Base-by-base conservation (phyloP, 2,113 vertebrate species). In the Proteles cristata region DNA sequence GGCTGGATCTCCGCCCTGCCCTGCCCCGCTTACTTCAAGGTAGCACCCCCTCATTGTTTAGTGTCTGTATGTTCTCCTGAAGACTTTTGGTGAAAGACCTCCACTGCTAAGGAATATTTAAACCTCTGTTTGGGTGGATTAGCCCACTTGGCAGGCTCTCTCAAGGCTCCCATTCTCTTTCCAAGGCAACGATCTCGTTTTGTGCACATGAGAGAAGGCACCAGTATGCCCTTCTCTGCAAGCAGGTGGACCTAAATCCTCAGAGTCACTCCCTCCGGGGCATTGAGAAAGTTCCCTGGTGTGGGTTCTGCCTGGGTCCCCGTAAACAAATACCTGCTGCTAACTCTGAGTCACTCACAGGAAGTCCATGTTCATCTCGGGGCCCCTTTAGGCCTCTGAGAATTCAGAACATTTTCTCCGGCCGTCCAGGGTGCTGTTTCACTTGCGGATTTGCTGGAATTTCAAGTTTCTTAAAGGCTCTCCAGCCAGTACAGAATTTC, bases 361-460 rank as follows among this genome's bases (percentile, higher is more conserved):
- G 55, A 90, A 68, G 83, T 90, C 76, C 83, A 69, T 31, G 69
- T 96, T 68, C 39, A 82, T 61, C 23, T 83, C 55, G 79, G 71
- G 17, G 19, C 81, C 17, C 58, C 83, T 85, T n/a, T n/a, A 21
- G 23, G 73, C 43, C 11, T 91, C 76, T 26, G 26, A 92, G 63
- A 39, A 35, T 92, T 92, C 61, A 71, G 50, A 82, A 73, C 85
- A 79, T 79, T 93, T 91, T 66, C 33, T 74, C 12, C 14, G 1
- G 0, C 26, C 91, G 61, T 61, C 21, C 35, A 21, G 33, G 39
- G 28, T 15, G 9, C 58, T 68, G 61, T 84, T 96, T 92, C 73
- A 31, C 58, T 85, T 85, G 76, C 0, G 28, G 23, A 81, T 93
- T 90, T 88, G 77, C 88, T 88, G 35, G 17, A 31, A 55, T 88